Evolutionary conservation across 2,113 vertebrate genomes (phyloP).

Genomic region (Oncorhynchus keta): DNA sequence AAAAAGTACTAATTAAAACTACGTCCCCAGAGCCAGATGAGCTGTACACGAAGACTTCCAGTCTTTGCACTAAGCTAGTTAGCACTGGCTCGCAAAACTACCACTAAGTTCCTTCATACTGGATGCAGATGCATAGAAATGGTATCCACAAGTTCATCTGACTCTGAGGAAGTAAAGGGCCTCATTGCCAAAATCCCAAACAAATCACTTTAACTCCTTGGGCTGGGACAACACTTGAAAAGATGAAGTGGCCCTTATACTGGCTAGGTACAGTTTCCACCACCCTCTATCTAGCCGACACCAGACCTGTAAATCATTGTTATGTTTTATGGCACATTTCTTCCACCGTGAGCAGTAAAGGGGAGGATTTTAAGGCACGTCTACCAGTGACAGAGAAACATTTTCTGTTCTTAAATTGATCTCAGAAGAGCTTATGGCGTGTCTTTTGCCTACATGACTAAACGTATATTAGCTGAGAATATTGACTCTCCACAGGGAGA

Average conservation of each 20-base stretch:
- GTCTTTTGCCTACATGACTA: constrained; percentile 46
- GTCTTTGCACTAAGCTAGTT: too few species aligned
- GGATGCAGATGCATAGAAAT: too few species aligned
- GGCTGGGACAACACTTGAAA: background rate
- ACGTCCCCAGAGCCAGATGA: too few species aligned
- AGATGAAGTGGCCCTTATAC: constrained; percentile 36
- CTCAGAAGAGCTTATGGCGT: constrained; percentile 28
- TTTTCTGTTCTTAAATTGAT: constrained; percentile 46
- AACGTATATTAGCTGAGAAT: constrained; percentile 14
- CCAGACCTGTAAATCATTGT: constrained; percentile 33
- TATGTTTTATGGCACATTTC: constrained; percentile 24
- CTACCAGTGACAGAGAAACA: constrained; percentile 24
- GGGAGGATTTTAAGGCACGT: constrained; percentile 51
- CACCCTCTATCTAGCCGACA: constrained; percentile 15
- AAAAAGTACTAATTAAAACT: too few species aligned
- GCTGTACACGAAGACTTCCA: too few species aligned
- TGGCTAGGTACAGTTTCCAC: constrained; percentile 20
- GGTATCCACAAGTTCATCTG: too few species aligned
- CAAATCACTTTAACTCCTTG: background rate
- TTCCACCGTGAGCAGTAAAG: constrained; percentile 27
- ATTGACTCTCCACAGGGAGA: constrained; percentile 46
- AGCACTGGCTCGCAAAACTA: too few species aligned
- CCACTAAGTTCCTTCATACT: too few species aligned
- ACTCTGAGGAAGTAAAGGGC: too few species aligned
- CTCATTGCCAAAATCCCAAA: too few species aligned